A percentile compares a stretch with the other conserved stretches of the same genome.
phyloP scores from a whole-genome alignment of 2,113 vertebrate species.

The Xenotilapia leptura region DNA sequence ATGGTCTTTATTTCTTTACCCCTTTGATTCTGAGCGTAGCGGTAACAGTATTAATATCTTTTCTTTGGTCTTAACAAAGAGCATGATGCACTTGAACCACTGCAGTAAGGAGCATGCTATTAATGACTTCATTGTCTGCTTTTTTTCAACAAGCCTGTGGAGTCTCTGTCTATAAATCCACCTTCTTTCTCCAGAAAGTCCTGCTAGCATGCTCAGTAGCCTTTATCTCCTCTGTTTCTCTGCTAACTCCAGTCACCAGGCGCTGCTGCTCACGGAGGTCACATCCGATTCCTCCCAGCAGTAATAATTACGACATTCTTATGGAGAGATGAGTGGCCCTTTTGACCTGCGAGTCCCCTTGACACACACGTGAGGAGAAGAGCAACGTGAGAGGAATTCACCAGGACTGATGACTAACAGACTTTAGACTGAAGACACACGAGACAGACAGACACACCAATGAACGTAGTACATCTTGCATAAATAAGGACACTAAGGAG shows the following conservation, averaged over 20 bases:
- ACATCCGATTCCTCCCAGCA: conserved; percentile 7
- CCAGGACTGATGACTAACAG: background rate
- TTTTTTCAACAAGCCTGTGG: background rate
- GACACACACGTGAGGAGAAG: background rate
- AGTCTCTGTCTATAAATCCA: background rate
- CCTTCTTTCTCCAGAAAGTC: background rate
- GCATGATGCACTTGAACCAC: background rate
- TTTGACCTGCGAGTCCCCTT: conserved; percentile 24
- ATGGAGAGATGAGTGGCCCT: conserved; percentile 29
- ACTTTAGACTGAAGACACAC: background rate
- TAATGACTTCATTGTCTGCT: background rate
- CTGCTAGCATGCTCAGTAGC: background rate
- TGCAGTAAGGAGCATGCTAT: background rate
- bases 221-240: background rate
- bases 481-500: background rate
- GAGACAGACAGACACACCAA: background rate
- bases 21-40: background rate
- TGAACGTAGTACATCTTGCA: background rate
- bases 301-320: conserved; percentile 52
- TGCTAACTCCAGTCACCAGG: background rate
- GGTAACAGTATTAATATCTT: background rate
- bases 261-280: conserved; percentile 5
- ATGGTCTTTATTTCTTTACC: too few relatives aligned
- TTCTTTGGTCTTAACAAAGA: background rate
- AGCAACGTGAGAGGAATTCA: conserved; percentile 20